phyloP scores from a whole-genome alignment of 2,113 vertebrate species.

The Saguinus midas region DNA sequence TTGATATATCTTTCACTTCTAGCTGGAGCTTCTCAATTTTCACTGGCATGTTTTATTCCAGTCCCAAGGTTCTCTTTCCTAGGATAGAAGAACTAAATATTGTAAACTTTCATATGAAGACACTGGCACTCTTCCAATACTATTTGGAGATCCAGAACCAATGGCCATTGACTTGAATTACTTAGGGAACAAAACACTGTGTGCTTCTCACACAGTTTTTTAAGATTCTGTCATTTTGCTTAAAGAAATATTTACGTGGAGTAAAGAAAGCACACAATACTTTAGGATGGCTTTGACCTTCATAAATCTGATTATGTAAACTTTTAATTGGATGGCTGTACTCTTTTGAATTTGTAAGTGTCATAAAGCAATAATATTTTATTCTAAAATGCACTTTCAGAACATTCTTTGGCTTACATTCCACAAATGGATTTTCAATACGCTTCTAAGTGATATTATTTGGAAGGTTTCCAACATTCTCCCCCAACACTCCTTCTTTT shows the following conservation, averaged over 20 bases:
- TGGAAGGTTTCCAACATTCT: neutral
- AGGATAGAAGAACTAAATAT: constrained; percentile 37
- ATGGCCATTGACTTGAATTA: neutral
- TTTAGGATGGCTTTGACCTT: neutral
- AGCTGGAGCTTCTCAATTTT: neutral
- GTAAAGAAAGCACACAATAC: neutral
- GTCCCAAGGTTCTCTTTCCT: neutral
- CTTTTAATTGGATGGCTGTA: neutral
- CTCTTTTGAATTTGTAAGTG: constrained; percentile 18
- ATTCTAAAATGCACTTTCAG: neutral
- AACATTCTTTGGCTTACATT: neutral
- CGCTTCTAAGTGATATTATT: constrained; percentile 23
- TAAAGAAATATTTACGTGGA: neutral
- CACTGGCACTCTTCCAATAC: neutral
- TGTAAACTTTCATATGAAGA: neutral
- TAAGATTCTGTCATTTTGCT: neutral
- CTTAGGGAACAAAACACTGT: neutral
- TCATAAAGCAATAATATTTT: constrained; percentile 10
- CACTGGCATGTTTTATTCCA: neutral
- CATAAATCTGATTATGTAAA: constrained; percentile 3
- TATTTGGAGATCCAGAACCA: neutral
- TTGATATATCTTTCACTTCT: constrained; percentile 20
- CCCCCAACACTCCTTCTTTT: neutral
- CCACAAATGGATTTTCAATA: constrained; percentile 31
- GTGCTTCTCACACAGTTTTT: neutral